Percentiles rank a stretch among this genome's conserved stretches.
Evolutionary conservation across 1,140 invertebrate genomes (phyloP).

Genomic region (Cotesia typhae): DNA sequence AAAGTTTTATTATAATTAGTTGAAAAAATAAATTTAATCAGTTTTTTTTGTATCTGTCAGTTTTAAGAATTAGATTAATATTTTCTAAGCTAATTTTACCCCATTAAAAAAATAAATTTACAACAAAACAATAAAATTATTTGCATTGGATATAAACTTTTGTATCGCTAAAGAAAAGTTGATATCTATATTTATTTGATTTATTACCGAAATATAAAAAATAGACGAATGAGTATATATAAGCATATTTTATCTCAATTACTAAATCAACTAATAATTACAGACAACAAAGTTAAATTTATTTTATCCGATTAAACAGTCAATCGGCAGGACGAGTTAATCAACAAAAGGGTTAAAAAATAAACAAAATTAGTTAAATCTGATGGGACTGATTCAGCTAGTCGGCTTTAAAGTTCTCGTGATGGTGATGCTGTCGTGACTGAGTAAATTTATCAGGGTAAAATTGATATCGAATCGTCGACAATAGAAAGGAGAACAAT

Average conservation of each 20-base stretch:
- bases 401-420: background rate
- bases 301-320: background rate
- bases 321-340: background rate
- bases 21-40: no score
- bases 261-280: no score
- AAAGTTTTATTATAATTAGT: no score
- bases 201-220: no score
- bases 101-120: no score
- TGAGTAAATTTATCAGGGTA: slow-evolving; percentile 4
- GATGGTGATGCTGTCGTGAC: slow-evolving; percentile 17
- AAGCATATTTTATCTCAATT: background rate
- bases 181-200: background rate
- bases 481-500: slow-evolving; percentile 25
- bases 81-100: no score
- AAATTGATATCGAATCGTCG: slow-evolving; percentile 1
- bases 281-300: no score
- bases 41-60: no score
- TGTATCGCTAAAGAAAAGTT: no score
- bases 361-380: background rate
- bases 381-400: background rate
- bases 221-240: background rate
- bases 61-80: no score
- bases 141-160: no score
- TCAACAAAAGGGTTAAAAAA: background rate
- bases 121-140: no score